These are phyloP conservation scores for Fragum fragum DNA, from an alignment of 2,888 invertebrate species.

Conservation along the genomic window DNA sequence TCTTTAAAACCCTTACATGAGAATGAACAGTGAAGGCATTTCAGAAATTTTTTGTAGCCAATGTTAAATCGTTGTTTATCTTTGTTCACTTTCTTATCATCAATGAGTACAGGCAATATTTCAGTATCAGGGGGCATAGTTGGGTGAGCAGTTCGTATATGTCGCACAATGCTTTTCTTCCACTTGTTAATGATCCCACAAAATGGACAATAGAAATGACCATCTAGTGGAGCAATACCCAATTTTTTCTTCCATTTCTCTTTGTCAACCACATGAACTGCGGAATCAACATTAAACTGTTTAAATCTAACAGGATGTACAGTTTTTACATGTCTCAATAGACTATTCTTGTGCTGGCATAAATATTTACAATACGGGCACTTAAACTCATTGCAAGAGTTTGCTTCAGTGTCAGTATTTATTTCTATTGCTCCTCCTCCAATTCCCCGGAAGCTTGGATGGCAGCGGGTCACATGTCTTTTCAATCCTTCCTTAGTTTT, in stretches of 20 bases:
- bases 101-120: constrained; percentile 2
- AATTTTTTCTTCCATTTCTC: neutral
- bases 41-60: constrained; percentile 1
- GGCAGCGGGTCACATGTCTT: constrained; percentile 6
- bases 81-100: neutral
- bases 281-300: constrained; percentile 20
- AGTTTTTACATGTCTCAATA: constrained; percentile 37
- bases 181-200: constrained; percentile 43
- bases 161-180: constrained; percentile 37
- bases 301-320: constrained; percentile 30
- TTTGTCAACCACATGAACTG: neutral
- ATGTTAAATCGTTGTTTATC: constrained; percentile 3
- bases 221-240: constrained; percentile 2
- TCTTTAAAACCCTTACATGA: neutral
- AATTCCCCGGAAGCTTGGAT: neutral
- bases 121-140: constrained; percentile 22
- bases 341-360: constrained; percentile 40
- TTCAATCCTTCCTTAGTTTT: neutral
- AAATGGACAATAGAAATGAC: constrained; percentile 30
- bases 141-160: constrained; percentile 39
- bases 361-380: constrained; percentile 51
- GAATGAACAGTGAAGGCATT: constrained; percentile 16
- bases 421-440: neutral
- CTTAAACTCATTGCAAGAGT: neutral
- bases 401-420: neutral